These are phyloP conservation scores for Oligia strigilis DNA, from an alignment of 2,888 invertebrate species.

Conservation along the genomic window DNA sequence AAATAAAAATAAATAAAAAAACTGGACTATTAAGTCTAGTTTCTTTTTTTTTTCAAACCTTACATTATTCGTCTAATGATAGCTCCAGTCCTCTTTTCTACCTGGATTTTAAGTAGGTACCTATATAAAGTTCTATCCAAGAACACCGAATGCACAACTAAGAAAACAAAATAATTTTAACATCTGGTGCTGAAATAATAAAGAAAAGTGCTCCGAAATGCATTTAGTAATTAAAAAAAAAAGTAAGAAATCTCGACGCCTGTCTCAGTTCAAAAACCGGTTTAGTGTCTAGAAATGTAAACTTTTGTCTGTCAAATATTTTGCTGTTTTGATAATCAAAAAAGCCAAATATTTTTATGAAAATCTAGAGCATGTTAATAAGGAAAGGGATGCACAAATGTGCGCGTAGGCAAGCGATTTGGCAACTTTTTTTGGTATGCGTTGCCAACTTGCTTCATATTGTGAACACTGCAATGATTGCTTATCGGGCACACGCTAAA, in stretches of 20 bases:
- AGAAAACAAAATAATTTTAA: not conserved
- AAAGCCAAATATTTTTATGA: not conserved
- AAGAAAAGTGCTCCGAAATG: conserved; percentile 9
- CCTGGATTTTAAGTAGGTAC: too few relatives aligned
- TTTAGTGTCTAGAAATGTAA: not conserved
- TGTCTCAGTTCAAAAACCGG: conserved; percentile 3
- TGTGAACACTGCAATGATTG: too few relatives aligned
- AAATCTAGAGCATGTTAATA: too few relatives aligned
- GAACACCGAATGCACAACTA: not conserved
- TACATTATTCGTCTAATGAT: not conserved
- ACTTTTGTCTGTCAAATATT: not conserved
- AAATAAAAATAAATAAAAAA: not conserved
- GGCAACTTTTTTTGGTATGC: too few relatives aligned
- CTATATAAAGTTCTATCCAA: not conserved
- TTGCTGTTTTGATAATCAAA: not conserved
- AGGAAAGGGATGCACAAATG: too few relatives aligned
- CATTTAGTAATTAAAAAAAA: conserved; percentile 14
- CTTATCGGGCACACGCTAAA: too few relatives aligned
- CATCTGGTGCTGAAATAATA: conserved; percentile 1
- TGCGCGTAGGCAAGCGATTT: too few relatives aligned
- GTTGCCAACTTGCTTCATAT: too few relatives aligned
- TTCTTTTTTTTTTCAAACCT: not conserved
- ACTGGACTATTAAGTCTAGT: too few relatives aligned
- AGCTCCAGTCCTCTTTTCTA: too few relatives aligned
- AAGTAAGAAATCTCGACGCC: not conserved